Conservation (phyloP, 2,113 vertebrate genomes). For the Aptenodytes patagonicus region DNA sequence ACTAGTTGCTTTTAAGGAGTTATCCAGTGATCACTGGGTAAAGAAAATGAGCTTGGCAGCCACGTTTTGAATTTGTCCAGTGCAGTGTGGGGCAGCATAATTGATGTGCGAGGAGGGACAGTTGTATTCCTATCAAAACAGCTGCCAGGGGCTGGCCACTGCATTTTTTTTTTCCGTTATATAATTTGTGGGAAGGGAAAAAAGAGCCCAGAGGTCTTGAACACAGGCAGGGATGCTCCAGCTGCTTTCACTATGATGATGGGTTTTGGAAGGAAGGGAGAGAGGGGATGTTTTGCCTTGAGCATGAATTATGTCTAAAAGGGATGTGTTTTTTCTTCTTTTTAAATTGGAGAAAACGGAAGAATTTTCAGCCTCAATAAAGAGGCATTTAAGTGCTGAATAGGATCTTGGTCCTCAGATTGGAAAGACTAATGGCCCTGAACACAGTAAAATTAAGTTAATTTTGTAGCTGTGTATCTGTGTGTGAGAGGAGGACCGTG, state of each 20-base stretch:
- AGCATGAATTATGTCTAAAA: neutral
- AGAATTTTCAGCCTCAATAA: neutral
- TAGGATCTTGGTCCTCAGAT: neutral
- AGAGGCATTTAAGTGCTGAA: neutral
- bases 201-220: too few relatives aligned
- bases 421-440: conserved; percentile 23
- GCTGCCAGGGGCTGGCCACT: neutral
- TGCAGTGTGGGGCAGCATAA: neutral
- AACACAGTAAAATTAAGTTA: conserved; percentile 5
- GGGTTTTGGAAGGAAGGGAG: neutral
- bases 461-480: neutral
- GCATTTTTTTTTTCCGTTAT: neutral
- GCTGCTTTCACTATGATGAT: neutral
- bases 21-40: neutral
- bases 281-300: neutral
- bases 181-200: neutral
- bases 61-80: neutral
- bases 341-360: neutral
- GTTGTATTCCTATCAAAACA: neutral
- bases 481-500: neutral
- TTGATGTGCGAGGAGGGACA: neutral
- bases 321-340: neutral
- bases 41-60: neutral
- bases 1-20: neutral
- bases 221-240: neutral